Percentiles rank a stretch among this genome's conserved stretches.
These are phyloP conservation scores for Brachyhypopomus gauderio DNA, from an alignment of 2,113 vertebrate species.

Conservation along the genomic window DNA sequence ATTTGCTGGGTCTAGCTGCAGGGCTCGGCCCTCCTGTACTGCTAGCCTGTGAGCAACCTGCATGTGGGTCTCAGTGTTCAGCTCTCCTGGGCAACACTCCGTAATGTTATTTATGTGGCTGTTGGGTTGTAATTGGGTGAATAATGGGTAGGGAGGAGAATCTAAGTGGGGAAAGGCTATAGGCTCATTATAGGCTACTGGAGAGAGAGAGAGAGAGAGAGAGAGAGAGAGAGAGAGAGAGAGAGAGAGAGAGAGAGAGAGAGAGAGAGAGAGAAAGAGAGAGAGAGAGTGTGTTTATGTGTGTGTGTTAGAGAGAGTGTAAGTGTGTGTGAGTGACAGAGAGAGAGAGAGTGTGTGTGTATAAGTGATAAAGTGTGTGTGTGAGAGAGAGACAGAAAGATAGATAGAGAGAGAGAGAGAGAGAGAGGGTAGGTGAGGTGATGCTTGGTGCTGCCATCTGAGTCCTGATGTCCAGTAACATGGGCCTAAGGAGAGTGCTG, in stretches of 20 bases:
- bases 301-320: background rate
- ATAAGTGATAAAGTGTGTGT: no score
- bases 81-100: conserved; percentile 23
- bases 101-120: conserved; percentile 42
- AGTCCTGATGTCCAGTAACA: no score
- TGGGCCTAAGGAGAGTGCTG: no score
- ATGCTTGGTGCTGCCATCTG: conserved; percentile 1
- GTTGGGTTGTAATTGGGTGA: conserved; percentile 47
- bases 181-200: conserved; percentile 17
- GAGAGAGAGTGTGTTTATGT: conserved; percentile 6
- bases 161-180: conserved; percentile 19
- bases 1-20: background rate
- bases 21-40: background rate
- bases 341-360: background rate
- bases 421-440: background rate
- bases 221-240: background rate
- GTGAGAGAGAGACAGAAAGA: no score
- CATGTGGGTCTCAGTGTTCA: conserved; percentile 25
- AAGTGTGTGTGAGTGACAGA: background rate
- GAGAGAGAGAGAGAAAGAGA: background rate
- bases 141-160: conserved; percentile 30
- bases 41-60: background rate
- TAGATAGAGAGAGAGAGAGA: background rate
- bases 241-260: background rate
- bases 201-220: background rate